Evolutionary conservation across 2,113 vertebrate species (phyloP), one percentile per base, ranked within the genome.

Genomic region (Petaurus breviceps): DNA sequence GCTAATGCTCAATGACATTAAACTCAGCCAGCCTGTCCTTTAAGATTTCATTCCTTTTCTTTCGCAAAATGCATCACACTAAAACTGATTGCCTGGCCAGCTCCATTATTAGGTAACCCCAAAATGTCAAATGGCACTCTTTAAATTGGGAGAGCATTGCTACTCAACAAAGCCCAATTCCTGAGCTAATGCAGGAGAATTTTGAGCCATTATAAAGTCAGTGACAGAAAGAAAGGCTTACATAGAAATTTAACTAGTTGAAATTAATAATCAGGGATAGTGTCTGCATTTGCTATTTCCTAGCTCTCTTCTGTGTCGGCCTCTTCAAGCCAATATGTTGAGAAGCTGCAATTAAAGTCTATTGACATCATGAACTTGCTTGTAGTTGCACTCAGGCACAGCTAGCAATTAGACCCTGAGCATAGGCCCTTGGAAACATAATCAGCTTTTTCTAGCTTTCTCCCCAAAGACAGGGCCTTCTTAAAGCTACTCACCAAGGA

Each of bases 331-430:
- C 95, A 96, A 92, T 95, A 55, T 92, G 94, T 94, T 98, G 95
- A 97, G 92, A 97, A 97, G 43, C 55, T 95, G 95, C 96, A 98
- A 98, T 98, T 98, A 98, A 98, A 97, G 97, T 98, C 93, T 98
- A 94, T 97, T 97, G 97, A 98, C 98, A 96, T 92, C 61, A 53
- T 91, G 95, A 97, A 97, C 94, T 97, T 97, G 89, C 93, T 96
- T 95, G 57, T 93, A 91, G 92, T 90, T 94, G 93, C 97, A 93
- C 96, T 97, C 93, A 52, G 94, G 92, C 97, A 96, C 90, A 77
- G 31, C 94, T 94, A 54, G 94, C 95, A 97, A 96, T 97, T 97
- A 98, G 95, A 94, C 47, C 96, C 93, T 95, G 90, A 94, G 89
- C 50, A 89, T 46, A 97, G 93, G 91, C 97, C 96, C 97, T 94